Conservation (phyloP, 2,888 invertebrate species). For the Drosophila mayaguana region DNA sequence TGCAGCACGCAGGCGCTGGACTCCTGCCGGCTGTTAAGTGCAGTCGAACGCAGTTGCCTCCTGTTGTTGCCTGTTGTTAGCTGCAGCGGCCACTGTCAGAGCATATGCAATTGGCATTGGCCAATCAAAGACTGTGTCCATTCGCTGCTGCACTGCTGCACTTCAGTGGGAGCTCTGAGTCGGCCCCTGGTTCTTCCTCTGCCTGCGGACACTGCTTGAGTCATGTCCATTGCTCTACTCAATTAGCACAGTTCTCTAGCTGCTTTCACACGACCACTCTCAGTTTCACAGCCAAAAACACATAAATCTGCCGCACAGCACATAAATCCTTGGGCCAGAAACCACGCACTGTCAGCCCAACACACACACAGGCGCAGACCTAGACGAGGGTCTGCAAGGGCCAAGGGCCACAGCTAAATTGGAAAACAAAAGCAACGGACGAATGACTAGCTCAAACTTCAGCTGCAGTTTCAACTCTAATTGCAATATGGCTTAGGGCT, state of each 20-base stretch:
- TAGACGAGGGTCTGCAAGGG: not conserved
- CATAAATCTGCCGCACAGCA: slow-evolving; percentile 51
- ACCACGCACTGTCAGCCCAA: slow-evolving; percentile 25
- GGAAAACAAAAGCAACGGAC: slow-evolving; percentile 32
- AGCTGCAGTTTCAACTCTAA: not conserved
- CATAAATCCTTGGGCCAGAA: slow-evolving; percentile 51
- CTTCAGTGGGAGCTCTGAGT: no score
- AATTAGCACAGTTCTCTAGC: slow-evolving; percentile 39
- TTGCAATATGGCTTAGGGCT: not conserved
- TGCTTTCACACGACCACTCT: slow-evolving; percentile 32
- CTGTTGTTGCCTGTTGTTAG: slow-evolving; percentile 9
- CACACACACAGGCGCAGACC: not conserved
- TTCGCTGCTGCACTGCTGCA: not conserved
- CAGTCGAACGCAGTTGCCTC: slow-evolving; percentile 29
- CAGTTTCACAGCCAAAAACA: slow-evolving; percentile 49
- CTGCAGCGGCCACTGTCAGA: not conserved
- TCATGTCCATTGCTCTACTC: slow-evolving; percentile 18
- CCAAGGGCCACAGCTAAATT: slow-evolving; percentile 19
- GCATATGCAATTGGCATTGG: slow-evolving; percentile 13
- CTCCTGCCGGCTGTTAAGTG: slow-evolving; percentile 42
- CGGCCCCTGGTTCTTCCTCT: not conserved
- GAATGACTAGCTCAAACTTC: slow-evolving; percentile 17
- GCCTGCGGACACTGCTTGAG: not conserved
- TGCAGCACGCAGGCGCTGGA: slow-evolving; percentile 58
- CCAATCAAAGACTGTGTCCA: slow-evolving; percentile 43